Percentiles rank a stretch among this genome's conserved stretches.
These are phyloP conservation scores for Patiria miniata DNA, from an alignment of 35 echinoderm and acorn worm species.

Conservation along the genomic window DNA sequence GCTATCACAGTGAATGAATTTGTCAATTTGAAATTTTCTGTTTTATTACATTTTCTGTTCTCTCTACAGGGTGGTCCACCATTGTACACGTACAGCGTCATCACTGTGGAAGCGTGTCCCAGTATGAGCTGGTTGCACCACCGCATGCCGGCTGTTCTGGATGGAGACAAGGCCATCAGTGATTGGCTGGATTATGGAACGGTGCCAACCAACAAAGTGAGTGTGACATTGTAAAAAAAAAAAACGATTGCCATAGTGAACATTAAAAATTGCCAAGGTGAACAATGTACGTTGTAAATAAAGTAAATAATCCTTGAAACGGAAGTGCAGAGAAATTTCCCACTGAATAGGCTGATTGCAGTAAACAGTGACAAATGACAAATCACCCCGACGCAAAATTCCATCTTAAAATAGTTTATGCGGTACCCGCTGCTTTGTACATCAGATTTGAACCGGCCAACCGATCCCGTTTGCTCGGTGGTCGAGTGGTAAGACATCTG, in stretches of 20 bases:
- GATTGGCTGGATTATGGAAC: conserved; percentile 89
- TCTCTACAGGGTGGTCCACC: conserved; percentile 62
- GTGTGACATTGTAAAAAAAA: not conserved
- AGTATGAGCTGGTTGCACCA: conserved; percentile 87
- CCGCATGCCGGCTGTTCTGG: conserved; percentile 87
- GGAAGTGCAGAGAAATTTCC: not conserved
- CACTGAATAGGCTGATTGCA: not conserved
- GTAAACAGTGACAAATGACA: too few relatives aligned
- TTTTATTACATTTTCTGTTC: too few relatives aligned
- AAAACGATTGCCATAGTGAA: not conserved
- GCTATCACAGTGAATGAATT: too few relatives aligned
- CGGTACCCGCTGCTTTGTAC: too few relatives aligned
- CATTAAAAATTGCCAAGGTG: not conserved
- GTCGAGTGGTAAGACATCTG: too few relatives aligned
- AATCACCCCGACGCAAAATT: too few relatives aligned
- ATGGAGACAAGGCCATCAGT: conserved; percentile 77
- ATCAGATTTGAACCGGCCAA: too few relatives aligned
- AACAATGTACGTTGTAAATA: not conserved
- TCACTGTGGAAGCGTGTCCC: conserved; percentile 67
- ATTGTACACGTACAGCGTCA: conserved; percentile 82
- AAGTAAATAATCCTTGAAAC: not conserved
- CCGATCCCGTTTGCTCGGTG: too few relatives aligned
- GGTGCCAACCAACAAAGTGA: conserved; percentile 65
- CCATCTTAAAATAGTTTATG: too few relatives aligned
- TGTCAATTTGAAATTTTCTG: too few relatives aligned